Evolutionary conservation across 2,888 invertebrate species (phyloP), one percentile per base, ranked within the genome.

Genomic region (Heteropelma amictum): DNA sequence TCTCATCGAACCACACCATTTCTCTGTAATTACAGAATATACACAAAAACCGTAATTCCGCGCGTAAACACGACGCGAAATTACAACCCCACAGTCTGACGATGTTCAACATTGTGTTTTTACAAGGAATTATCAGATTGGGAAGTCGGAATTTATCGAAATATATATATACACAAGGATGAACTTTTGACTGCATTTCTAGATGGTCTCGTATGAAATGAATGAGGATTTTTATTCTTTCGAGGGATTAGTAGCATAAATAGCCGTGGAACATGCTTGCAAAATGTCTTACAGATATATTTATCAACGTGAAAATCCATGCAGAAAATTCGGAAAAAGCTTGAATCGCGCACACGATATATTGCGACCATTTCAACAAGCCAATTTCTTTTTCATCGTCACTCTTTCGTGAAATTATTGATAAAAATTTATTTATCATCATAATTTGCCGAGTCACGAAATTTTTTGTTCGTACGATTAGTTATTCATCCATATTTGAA

Each of bases 1-100:
- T 85, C 79, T 89, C 90, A 79, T 87, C 88, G 71, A 76, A 87
- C 87, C 83, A 90, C 85, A 91, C 90, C 91, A 91, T 91, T 82
- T 89, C 90, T 90, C 83, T 54, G 87, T 85, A 64, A 77, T 67
- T 54, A 76, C 58, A 67, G 26, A 17, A 80, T 63, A 74, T 38
- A 14, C 26, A 54, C 21, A 54, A 51, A 10, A 19, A 33, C 45
- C 10, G 6, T 33, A 14, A 54, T 42, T 7, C 19, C 47, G 38
- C 6, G n/a, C 17, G 19, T 14, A n/a, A 47, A n/a, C 23, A 42
- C 7, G 19, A 45, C 7, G 14, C 2, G 12, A 12, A 4, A 12
- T 42, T 17, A 14, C 40, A 7, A 17, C 3, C n/a, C n/a, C n/a
- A n/a, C n/a, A n/a, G n/a, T n/a, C n/a, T n/a, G n/a, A n/a, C n/a